A percentile compares a stretch with the other conserved stretches of the same genome.
Evolutionary conservation across 2,797 vertebrate genomes (phyloP).

Genomic region (Premnoplex brunnescens): DNA sequence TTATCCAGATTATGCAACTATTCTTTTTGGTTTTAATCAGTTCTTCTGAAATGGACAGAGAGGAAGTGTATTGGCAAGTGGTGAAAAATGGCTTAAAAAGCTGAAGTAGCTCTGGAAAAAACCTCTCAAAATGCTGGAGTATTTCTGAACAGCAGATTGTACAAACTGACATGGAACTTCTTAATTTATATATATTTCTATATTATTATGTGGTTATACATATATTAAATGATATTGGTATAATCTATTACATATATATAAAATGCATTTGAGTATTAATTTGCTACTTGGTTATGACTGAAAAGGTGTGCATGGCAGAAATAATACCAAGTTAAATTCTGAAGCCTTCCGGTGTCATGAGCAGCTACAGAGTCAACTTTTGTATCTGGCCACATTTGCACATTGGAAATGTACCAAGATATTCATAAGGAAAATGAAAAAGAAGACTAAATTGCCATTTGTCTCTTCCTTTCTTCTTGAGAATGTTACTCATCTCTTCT

Average conservation of each 20-base stretch:
- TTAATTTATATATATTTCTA: neutral
- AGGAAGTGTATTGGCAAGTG: rapidly evolving
- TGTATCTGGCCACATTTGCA: neutral
- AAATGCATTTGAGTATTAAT: neutral
- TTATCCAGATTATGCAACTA: neutral
- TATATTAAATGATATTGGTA: neutral
- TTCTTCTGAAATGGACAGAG: neutral
- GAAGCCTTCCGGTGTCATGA: neutral
- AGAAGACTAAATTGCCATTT: neutral
- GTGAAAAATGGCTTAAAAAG: neutral
- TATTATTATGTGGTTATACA: neutral
- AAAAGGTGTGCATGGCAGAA: neutral
- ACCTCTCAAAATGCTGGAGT: neutral
- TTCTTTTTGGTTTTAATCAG: neutral
- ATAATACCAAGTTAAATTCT: neutral
- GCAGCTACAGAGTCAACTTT: neutral
- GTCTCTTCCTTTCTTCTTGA: neutral
- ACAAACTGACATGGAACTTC: neutral
- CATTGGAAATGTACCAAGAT: neutral
- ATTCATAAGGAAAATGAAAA: neutral
- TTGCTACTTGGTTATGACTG: neutral
- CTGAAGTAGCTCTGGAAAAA: neutral
- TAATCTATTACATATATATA: neutral
- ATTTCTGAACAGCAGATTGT: neutral
- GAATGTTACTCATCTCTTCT: neutral